A percentile compares a stretch with the other conserved stretches of the same genome.
These are phyloP conservation scores for Daboia siamensis DNA, from an alignment of 2,113 vertebrate species.

Conservation along the genomic window DNA sequence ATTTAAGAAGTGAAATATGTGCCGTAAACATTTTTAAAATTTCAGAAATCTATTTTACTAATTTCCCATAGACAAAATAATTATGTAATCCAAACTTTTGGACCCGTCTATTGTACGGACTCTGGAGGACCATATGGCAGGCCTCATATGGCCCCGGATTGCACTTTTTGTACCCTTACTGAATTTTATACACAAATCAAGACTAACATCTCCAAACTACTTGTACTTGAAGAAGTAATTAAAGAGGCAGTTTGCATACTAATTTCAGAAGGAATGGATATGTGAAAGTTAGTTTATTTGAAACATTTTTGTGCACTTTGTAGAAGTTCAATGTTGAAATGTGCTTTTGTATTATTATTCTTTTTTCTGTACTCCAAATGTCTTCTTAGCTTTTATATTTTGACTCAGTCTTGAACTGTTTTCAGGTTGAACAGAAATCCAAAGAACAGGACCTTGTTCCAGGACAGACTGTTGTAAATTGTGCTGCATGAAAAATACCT, in stretches of 20 bases:
- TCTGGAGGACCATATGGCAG: neutral
- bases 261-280: neutral
- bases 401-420: constrained; percentile 17
- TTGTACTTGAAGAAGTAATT: neutral
- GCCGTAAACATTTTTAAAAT: neutral
- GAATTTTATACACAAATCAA: neutral
- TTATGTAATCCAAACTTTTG: neutral
- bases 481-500: neutral
- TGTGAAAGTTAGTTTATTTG: neutral
- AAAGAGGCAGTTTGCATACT: constrained; percentile 24
- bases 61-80: neutral
- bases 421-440: constrained; percentile 14
- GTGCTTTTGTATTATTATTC: constrained; percentile 2
- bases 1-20: neutral
- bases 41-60: neutral
- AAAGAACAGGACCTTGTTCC: rapidly evolving
- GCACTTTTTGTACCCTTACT: neutral
- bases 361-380: constrained; percentile 9
- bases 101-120: neutral
- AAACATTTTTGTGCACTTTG: constrained; percentile 24
- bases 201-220: neutral
- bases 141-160: neutral
- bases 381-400: constrained; percentile 20
- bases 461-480: constrained; percentile 7
- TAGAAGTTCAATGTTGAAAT: constrained; percentile 14